Conservation (phyloP, 2,888 invertebrate genomes). For the Drosophila imparisetae region DNA sequence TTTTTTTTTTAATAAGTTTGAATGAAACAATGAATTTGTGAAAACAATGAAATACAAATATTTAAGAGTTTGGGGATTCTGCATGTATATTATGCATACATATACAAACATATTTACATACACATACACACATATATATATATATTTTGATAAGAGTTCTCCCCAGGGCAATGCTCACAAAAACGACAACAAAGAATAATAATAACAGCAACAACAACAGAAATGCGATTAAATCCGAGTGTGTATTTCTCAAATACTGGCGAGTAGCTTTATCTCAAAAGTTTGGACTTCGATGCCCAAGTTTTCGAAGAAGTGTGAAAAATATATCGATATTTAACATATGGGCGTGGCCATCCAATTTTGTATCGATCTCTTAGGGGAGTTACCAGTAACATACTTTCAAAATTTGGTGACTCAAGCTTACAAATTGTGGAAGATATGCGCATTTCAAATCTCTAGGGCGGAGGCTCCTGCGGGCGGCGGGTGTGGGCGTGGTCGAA, state of each 20-base stretch:
- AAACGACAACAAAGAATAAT: slow-evolving; percentile 11
- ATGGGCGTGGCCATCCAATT: too few species aligned
- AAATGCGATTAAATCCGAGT: slow-evolving; percentile 30
- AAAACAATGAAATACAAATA: slow-evolving; percentile 1
- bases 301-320: neutral
- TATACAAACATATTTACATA: neutral
- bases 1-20: neutral
- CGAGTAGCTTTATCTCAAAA: slow-evolving; percentile 23
- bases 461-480: too few species aligned
- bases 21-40: neutral
- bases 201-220: neutral
- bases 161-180: slow-evolving; percentile 35
- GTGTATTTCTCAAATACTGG: slow-evolving; percentile 29
- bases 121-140: neutral
- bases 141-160: slow-evolving; percentile 42
- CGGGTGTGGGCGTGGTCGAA: too few species aligned
- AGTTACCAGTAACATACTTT: too few species aligned
- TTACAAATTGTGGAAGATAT: too few species aligned
- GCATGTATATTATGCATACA: neutral
- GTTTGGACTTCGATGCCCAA: neutral
- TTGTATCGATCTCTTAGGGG: too few species aligned
- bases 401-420: too few species aligned
- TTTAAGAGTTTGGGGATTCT: neutral
- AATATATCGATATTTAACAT: neutral
- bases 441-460: too few species aligned